Evolutionary conservation across 2,888 invertebrate genomes (phyloP).

Genomic region (Megamerina dolium): DNA sequence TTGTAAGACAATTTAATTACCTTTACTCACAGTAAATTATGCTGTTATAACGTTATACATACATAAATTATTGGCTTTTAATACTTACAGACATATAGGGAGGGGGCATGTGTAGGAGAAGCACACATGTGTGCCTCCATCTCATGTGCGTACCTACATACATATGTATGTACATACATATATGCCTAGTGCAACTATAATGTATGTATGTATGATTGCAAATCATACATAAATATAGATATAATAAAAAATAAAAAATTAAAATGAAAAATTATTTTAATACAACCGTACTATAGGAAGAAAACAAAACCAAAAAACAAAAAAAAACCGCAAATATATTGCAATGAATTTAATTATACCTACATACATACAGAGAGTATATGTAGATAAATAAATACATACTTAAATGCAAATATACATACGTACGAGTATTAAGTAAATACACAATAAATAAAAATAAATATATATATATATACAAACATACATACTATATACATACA

Average conservation of each 20-base stretch:
- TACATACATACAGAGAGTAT: constrained; percentile 6
- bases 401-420: not conserved
- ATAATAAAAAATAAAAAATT: not conserved
- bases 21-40: too few relatives aligned
- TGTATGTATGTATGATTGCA: too few relatives aligned
- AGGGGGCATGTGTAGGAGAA: too few relatives aligned
- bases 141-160: not conserved
- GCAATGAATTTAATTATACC: constrained; percentile 8
- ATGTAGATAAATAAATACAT: constrained; percentile 1
- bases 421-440: not conserved
- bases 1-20: too few relatives aligned
- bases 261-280: not conserved
- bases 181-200: not conserved
- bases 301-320: not conserved
- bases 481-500: too few relatives aligned
- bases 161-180: not conserved
- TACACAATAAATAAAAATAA: constrained; percentile 5
- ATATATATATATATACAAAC: constrained; percentile 1
- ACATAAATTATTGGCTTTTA: not conserved
- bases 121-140: too few relatives aligned
- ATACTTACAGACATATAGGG: not conserved
- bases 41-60: not conserved
- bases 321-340: not conserved
- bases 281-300: not conserved
- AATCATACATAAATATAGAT: too few relatives aligned